Conservation (phyloP, 2,797 vertebrate species). For the Serranus cabrilla region DNA sequence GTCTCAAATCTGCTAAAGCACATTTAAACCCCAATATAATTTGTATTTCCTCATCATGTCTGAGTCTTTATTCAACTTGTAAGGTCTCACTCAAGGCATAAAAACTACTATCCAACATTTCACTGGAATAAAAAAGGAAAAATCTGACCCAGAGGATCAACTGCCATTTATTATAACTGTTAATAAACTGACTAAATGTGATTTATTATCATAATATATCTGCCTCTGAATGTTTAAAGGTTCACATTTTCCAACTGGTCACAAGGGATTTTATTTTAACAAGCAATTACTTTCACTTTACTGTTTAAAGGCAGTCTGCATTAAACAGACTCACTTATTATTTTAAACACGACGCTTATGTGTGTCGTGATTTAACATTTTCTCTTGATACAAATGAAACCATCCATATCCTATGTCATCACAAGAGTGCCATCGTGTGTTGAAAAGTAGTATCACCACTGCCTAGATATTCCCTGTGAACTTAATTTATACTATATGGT, state of each 20-base stretch:
- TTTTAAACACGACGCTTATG: background rate
- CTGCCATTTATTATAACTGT: background rate
- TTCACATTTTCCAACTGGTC: no score
- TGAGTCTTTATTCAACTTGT: no score
- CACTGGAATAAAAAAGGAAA: background rate
- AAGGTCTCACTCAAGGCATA: background rate
- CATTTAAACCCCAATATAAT: no score
- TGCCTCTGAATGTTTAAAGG: background rate
- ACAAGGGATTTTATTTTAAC: background rate
- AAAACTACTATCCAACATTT: background rate
- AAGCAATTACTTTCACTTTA: background rate
- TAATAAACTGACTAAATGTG: background rate
- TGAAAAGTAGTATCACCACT: slow-evolving; percentile 23
- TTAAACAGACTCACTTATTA: background rate
- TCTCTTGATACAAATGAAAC: background rate
- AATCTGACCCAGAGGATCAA: background rate
- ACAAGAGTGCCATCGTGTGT: slow-evolving; percentile 53
- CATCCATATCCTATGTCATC: background rate
- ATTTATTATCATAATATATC: background rate
- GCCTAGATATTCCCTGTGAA: background rate
- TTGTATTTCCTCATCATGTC: no score
- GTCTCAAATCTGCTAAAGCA: background rate
- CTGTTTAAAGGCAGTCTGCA: background rate
- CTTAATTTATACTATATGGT: no score
- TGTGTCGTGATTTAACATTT: background rate